A percentile compares a stretch with the other conserved stretches of the same genome.
These are phyloP conservation scores for Zonitis immaculata DNA, from an alignment of 2,888 invertebrate genomes.

Conservation along the genomic window DNA sequence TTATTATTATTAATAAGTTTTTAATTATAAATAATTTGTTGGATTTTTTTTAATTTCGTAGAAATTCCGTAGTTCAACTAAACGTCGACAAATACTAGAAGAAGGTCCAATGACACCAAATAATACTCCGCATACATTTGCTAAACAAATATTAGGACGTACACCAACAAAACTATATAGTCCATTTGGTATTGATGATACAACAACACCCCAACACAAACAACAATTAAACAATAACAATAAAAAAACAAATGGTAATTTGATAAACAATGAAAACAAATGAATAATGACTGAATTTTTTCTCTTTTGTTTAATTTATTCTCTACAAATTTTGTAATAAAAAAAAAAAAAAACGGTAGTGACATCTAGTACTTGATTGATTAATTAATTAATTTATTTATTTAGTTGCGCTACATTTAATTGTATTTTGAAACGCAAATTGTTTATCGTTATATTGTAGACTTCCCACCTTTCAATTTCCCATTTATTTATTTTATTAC, in stretches of 20 bases:
- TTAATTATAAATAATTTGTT: no score
- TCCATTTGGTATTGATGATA: slow-evolving; percentile 72
- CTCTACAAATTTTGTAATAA: no score
- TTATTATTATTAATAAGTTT: neutral
- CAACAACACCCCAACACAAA: no score
- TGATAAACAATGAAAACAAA: neutral
- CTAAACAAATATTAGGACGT: slow-evolving; percentile 53
- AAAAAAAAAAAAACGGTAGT: no score
- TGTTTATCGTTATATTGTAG: no score
- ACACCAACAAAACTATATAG: slow-evolving; percentile 73
- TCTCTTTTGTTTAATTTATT: no score
- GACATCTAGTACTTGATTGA: no score
- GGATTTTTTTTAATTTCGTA: slow-evolving; percentile 30
- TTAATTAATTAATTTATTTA: no score
- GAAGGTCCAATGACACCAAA: slow-evolving; percentile 53
- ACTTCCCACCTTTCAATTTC: no score
- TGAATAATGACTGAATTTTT: neutral
- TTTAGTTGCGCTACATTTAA: no score
- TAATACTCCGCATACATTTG: slow-evolving; percentile 50
- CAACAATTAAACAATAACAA: neutral
- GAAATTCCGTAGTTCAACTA: slow-evolving; percentile 55
- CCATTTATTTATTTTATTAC: no score
- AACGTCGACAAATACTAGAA: slow-evolving; percentile 52
- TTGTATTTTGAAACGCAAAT: no score
- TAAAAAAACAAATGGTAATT: neutral